Evolutionary conservation across 2,797 vertebrate genomes (phyloP).

Genomic region (Cottoperca gobio): DNA sequence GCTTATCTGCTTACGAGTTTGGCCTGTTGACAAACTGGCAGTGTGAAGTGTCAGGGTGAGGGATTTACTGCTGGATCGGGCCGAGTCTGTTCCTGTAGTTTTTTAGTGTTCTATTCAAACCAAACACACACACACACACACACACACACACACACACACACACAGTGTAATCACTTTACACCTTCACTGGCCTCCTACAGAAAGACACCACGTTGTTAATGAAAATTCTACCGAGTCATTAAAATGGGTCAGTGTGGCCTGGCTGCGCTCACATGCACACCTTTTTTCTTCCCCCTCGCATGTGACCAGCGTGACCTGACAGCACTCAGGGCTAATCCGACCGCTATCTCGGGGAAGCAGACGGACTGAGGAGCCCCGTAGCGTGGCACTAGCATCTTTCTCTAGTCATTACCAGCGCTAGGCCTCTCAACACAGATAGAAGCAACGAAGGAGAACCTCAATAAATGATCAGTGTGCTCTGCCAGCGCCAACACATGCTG

Average conservation of each 20-base stretch:
- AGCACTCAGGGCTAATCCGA: conserved; percentile 67
- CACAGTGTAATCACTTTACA: conserved; percentile 37
- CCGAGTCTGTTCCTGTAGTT: conserved; percentile 53
- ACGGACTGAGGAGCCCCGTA: conserved; percentile 62
- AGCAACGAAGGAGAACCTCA: conserved; percentile 78
- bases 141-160: conserved; percentile 17
- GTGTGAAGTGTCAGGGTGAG: conserved; percentile 55
- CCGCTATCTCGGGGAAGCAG: conserved; percentile 71
- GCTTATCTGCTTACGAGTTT: conserved; percentile 61
- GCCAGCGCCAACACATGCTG: conserved; percentile 58
- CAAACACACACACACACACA: conserved; percentile 19
- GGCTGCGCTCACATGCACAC: conserved; percentile 31
- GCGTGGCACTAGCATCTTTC: conserved; percentile 73
- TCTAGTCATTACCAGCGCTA: conserved; percentile 71
- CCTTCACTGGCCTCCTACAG: conserved; percentile 31
- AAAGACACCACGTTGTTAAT: conserved; percentile 51
- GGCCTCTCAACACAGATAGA: conserved; percentile 71
- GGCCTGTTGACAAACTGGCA: conserved; percentile 54
- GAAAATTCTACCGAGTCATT: conserved; percentile 58
- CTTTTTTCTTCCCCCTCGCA: conserved; percentile 24
- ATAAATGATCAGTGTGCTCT: conserved; percentile 77
- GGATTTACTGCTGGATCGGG: conserved; percentile 68
- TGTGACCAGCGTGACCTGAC: conserved; percentile 67
- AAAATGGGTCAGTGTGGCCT: conserved; percentile 54
- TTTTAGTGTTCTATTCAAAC: conserved; percentile 38